Percentiles rank a stretch among this genome's conserved stretches.
Conservation (phyloP, 2,797 vertebrate genomes). For the Astyanax mexicanus region DNA sequence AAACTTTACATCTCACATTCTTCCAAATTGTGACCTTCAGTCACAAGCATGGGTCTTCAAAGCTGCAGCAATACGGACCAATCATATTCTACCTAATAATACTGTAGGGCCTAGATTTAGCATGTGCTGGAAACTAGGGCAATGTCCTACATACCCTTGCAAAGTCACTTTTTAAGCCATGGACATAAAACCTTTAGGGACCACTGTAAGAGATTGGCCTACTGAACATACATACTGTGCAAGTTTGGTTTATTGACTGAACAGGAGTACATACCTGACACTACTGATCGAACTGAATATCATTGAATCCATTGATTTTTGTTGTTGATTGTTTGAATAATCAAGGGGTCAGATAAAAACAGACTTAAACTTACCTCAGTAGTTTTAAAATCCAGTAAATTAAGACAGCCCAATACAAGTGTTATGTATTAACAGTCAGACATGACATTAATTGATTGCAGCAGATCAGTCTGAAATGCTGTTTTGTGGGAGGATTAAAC, state of each 20-base stretch:
- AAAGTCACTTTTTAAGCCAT: background rate
- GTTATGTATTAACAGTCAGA: too few species aligned
- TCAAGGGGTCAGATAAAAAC: too few species aligned
- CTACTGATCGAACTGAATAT: too few species aligned
- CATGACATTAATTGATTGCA: too few species aligned
- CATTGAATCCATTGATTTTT: too few species aligned
- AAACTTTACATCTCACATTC: background rate
- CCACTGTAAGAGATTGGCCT: background rate
- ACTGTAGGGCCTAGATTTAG: background rate
- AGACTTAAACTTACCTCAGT: too few species aligned
- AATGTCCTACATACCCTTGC: slow-evolving; percentile 2
- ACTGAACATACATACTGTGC: background rate
- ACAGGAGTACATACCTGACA: background rate
- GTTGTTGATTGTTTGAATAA: too few species aligned
- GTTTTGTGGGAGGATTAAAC: too few species aligned
- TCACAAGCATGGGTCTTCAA: background rate
- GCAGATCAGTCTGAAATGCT: too few species aligned
- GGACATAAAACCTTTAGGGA: background rate
- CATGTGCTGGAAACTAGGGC: slow-evolving; percentile 7
- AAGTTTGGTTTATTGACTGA: background rate
- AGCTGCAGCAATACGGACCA: background rate
- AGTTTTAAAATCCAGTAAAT: too few species aligned
- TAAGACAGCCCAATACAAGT: too few species aligned
- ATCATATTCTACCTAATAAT: slow-evolving; percentile 17
- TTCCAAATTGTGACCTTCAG: background rate